Base-by-base conservation (phyloP, 2,797 vertebrate species). In the Hippocampus kuda region DNA sequence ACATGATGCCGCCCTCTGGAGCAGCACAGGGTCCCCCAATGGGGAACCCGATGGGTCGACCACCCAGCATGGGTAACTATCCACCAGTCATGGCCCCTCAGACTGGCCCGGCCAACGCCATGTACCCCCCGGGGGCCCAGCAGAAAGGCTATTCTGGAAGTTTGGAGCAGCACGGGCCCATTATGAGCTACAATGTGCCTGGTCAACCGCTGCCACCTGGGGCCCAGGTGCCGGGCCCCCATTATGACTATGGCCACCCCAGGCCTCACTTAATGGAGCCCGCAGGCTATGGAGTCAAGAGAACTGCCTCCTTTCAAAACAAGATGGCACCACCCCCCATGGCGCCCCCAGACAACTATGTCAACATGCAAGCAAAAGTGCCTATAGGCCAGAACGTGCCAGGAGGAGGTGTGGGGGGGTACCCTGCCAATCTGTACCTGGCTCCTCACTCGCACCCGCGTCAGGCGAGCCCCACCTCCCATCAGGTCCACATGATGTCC, bases 241-340 rank as follows among this genome's bases (percentile, higher is more conserved):
- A 90, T 70, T 92, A 91, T 56, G 91, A 92, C 65, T 92, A 90
- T 9, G 46, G 87, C 67, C 95, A 94, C 24, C 70, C 87, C 30
- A 89, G 95, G 70, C 89, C 92, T 15, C 94, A 95, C 80, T 90
- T 95, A 75, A 92, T 95, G 82, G 93, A 93, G 79, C 88, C 92
- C 0, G 83, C 92, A 20, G 91, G 89, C 22, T 98, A 96, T 2
- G 91, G 92, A 13, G 84, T 98, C 66, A 95, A 98, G 87, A 90
- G 95, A 76, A 99, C 94, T 72, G 91, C 94, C 6, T 99, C 97
- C 80, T 98, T 99, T 85, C 97, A 98, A 84, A 96, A 91, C 86
- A 97, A 98, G 89, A 91, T 94, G 81, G 80, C 85, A 0, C 81
- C 87, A 0, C 81, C 90, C 0, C 74, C 82, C 7, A 84, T 91